Evolutionary conservation across 2,113 vertebrate genomes (phyloP).

Genomic region (Salvelinus namaycush): DNA sequence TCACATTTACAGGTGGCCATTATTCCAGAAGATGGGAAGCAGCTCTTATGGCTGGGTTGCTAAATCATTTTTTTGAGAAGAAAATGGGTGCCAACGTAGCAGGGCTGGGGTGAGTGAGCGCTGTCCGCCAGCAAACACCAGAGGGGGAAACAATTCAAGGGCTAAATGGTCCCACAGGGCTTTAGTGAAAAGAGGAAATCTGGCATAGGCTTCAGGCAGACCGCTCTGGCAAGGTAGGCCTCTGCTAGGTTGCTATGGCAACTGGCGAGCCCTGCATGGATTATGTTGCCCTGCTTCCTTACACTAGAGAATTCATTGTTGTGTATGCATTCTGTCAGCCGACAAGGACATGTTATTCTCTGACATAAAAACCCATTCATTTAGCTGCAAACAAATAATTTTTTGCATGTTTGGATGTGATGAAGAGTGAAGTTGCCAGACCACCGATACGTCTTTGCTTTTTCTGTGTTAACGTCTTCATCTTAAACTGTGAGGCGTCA

Average conservation of each 20-base stretch:
- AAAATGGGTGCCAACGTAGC: background rate
- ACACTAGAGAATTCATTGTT: conserved; percentile 34
- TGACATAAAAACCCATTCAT: background rate
- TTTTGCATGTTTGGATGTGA: too few species aligned
- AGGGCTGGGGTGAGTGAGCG: background rate
- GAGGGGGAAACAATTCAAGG: conserved; percentile 37
- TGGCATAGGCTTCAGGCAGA: conserved; percentile 43
- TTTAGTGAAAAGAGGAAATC: conserved; percentile 53
- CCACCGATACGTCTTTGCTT: too few species aligned
- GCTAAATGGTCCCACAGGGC: conserved; percentile 50
- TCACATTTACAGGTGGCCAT: background rate
- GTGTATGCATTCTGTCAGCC: conserved; percentile 25
- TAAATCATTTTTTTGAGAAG: conserved; percentile 30
- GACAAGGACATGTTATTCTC: conserved; percentile 7
- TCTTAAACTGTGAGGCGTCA: too few species aligned
- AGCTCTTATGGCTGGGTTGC: background rate
- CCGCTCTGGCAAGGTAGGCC: conserved; percentile 40
- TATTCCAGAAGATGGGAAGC: conserved; percentile 14
- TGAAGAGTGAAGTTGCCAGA: too few species aligned
- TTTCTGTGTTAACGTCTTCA: too few species aligned
- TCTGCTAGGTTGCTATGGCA: conserved; percentile 55
- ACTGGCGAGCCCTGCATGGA: conserved; percentile 46
- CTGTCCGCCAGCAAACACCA: background rate
- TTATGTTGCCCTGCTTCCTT: conserved; percentile 26
- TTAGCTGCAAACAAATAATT: too few species aligned